Conservation (phyloP, 2,888 invertebrate species). For the Stenoptilia bipunctidactyla region DNA sequence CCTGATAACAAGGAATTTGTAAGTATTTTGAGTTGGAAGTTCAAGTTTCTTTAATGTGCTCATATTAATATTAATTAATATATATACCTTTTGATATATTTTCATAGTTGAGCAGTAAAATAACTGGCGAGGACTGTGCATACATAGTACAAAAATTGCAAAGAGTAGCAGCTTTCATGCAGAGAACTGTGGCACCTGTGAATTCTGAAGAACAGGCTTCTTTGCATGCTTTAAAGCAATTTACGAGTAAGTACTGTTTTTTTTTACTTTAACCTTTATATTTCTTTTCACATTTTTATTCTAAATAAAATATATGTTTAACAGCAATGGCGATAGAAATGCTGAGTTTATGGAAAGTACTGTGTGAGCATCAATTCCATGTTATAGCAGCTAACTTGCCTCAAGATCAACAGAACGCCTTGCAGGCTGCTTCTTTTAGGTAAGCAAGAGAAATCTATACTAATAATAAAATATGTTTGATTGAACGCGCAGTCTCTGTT, state of each 20-base stretch:
- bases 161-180: conserved; percentile 80
- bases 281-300: no score
- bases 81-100: not conserved
- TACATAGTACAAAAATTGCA: conserved; percentile 82
- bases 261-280: no score
- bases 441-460: no score
- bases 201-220: conserved; percentile 78
- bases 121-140: conserved; percentile 78
- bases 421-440: conserved; percentile 75
- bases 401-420: conserved; percentile 74
- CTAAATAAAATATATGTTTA: no score
- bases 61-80: not conserved
- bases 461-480: no score
- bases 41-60: not conserved
- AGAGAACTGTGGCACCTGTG: conserved; percentile 43
- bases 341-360: conserved; percentile 91
- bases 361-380: conserved; percentile 93
- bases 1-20: conserved; percentile 71
- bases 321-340: conserved; percentile 86
- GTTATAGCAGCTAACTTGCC: conserved; percentile 79
- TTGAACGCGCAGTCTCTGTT: no score
- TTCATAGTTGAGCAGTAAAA: conserved; percentile 74
- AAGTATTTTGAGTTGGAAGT: conserved; percentile 29
- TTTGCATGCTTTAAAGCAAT: conserved; percentile 79
- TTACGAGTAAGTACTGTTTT: conserved; percentile 75